Conservation (phyloP, 2,888 invertebrate genomes). For the Melinopterus prodromus region DNA sequence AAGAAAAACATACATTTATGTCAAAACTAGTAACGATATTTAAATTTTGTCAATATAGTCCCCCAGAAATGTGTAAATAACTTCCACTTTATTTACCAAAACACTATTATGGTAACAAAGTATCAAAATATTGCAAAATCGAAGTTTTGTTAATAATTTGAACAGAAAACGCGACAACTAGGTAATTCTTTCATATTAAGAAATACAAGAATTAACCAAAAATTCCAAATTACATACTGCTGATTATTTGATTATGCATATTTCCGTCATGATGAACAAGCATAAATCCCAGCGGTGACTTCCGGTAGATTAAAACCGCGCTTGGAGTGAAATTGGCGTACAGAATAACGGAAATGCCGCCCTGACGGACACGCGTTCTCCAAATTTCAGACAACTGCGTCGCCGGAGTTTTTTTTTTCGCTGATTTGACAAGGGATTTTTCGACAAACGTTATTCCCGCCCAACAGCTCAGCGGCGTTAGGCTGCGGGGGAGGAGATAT, state of each 20-base stretch:
- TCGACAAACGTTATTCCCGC: not conserved
- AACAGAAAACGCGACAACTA: no score
- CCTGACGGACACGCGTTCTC: not conserved
- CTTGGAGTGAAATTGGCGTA: not conserved
- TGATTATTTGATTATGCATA: not conserved
- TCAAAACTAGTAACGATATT: no score
- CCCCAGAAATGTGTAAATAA: no score
- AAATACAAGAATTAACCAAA: no score
- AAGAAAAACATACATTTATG: no score
- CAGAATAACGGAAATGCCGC: not conserved
- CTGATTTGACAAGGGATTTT: slow-evolving; percentile 4
- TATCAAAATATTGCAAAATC: no score
- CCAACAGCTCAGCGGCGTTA: not conserved
- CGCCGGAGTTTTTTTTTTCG: not conserved
- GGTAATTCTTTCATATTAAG: no score
- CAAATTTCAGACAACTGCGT: not conserved
- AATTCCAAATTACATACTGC: no score
- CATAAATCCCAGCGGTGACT: not conserved
- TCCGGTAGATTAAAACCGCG: not conserved
- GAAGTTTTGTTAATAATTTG: no score
- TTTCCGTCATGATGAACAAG: not conserved
- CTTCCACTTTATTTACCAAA: no score
- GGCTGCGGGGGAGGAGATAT: not conserved
- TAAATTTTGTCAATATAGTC: no score
- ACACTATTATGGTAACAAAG: no score